Evolutionary conservation across 2,888 invertebrate genomes (phyloP).

Genomic region (Diplazon laetatorius): DNA sequence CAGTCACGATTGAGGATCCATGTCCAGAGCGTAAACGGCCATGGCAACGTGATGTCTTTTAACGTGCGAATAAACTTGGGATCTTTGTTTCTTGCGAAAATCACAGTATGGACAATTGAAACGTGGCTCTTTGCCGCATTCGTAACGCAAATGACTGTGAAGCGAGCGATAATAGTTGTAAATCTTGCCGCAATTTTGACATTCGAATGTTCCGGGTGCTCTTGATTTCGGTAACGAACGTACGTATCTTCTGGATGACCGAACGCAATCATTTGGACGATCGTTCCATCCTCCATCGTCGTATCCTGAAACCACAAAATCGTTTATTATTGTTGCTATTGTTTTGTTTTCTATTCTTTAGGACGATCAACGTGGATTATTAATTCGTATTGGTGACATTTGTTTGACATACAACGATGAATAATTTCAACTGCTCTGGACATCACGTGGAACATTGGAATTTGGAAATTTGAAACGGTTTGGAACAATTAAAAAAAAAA

Average conservation of each 20-base stretch:
- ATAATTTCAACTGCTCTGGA: too few relatives aligned
- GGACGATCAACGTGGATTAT: not conserved
- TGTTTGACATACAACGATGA: not conserved
- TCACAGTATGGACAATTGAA: slow-evolving; percentile 77
- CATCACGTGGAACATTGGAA: too few relatives aligned
- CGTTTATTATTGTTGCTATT: slow-evolving; percentile 17
- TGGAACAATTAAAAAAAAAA: too few relatives aligned
- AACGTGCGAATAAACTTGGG: slow-evolving; percentile 76
- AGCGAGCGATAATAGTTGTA: slow-evolving; percentile 57
- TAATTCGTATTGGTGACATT: not conserved
- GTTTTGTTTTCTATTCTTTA: not conserved
- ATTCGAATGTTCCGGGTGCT: slow-evolving; percentile 23
- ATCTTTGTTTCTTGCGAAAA: slow-evolving; percentile 73
- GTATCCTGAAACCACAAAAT: slow-evolving; percentile 50
- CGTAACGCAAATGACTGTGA: slow-evolving; percentile 70
- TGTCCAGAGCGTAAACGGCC: slow-evolving; percentile 73
- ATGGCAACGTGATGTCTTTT: slow-evolving; percentile 69
- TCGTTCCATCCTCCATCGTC: slow-evolving; percentile 16
- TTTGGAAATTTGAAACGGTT: too few relatives aligned
- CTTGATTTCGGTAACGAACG: not conserved
- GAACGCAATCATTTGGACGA: slow-evolving; percentile 6
- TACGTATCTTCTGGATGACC: not conserved
- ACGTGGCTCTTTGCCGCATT: slow-evolving; percentile 76
- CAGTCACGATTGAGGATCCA: slow-evolving; percentile 63
- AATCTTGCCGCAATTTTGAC: slow-evolving; percentile 52